Evolutionary conservation across 1,140 invertebrate genomes (phyloP).

Genomic region (Adoxophyes honmai): DNA sequence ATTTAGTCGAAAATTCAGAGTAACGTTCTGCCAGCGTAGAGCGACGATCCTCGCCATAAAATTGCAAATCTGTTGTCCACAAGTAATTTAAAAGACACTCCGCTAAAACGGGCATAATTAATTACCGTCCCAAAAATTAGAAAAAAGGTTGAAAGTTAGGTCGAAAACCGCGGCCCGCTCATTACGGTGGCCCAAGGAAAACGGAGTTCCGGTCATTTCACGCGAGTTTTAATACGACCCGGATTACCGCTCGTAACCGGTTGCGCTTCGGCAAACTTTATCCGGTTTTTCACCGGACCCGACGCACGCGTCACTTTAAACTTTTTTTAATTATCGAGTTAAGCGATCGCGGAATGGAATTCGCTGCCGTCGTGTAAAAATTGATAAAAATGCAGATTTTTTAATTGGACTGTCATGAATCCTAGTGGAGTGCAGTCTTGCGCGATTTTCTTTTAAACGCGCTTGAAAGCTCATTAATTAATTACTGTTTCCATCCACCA

Average conservation of each 20-base stretch:
- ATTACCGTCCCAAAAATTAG: conserved; percentile 1
- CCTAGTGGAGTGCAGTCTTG: background rate
- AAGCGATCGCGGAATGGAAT: conserved; percentile 3
- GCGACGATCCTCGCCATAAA: background rate
- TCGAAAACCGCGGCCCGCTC: conserved; percentile 5
- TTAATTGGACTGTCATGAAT: background rate
- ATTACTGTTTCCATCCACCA: no score
- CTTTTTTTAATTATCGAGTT: conserved; percentile 13
- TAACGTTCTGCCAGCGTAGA: no score
- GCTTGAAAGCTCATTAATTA: no score
- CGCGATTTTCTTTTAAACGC: background rate
- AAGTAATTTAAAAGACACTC: conserved; percentile 15
- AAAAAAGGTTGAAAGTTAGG: conserved; percentile 11
- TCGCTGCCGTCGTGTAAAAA: background rate
- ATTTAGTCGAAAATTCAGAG: no score
- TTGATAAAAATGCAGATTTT: conserved; percentile 12
- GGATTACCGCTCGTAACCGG: conserved; percentile 7
- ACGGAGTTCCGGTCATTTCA: conserved; percentile 10
- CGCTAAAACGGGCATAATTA: background rate
- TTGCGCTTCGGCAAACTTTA: conserved; percentile 4
- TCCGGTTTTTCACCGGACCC: conserved; percentile 4
- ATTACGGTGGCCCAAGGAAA: conserved; percentile 14
- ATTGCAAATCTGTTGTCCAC: conserved; percentile 7
- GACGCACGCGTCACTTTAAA: conserved; percentile 10
- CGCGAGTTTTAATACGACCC: conserved; percentile 12